Percentiles rank a stretch among this genome's conserved stretches.
These are phyloP conservation scores for Dryoscopus gambensis DNA, from an alignment of 2,113 vertebrate genomes.

Conservation along the genomic window DNA sequence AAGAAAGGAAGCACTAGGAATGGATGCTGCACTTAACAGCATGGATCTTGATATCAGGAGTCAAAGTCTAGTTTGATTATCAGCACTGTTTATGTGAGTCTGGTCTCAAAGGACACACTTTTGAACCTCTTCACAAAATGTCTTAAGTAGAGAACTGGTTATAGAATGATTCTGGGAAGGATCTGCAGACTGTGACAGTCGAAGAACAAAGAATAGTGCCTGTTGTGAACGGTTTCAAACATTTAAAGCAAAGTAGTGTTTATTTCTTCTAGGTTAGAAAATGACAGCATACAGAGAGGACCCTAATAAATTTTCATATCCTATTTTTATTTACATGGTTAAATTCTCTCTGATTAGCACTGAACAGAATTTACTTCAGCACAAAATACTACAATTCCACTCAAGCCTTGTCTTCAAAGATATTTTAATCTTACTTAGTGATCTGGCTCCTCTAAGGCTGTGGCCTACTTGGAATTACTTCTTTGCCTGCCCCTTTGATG, in stretches of 20 bases:
- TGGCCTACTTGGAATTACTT: not conserved
- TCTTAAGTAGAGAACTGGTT: not conserved
- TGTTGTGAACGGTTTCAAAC: not conserved
- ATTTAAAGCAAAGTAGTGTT: not conserved
- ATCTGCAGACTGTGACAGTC: not conserved
- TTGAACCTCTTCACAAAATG: not conserved
- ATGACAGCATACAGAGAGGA: not conserved
- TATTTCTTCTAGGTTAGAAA: not conserved
- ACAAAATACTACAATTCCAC: not conserved
- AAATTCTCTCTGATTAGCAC: not conserved
- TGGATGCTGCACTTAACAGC: not conserved
- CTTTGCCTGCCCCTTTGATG: not conserved
- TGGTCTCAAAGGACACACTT: not conserved
- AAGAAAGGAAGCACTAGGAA: not conserved
- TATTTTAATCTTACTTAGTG: not conserved
- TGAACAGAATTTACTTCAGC: not conserved
- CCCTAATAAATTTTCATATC: not conserved
- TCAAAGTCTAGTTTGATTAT: not conserved
- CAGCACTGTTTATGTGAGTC: not conserved
- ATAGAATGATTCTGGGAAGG: not conserved
- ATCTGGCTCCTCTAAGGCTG: not conserved
- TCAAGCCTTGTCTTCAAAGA: not conserved
- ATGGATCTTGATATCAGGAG: not conserved
- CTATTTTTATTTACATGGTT: not conserved
- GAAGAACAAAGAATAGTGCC: not conserved